A percentile compares a stretch with the other conserved stretches of the same genome.
Conservation (phyloP, 2,888 invertebrate genomes). For the Hydropsyche betteni region DNA sequence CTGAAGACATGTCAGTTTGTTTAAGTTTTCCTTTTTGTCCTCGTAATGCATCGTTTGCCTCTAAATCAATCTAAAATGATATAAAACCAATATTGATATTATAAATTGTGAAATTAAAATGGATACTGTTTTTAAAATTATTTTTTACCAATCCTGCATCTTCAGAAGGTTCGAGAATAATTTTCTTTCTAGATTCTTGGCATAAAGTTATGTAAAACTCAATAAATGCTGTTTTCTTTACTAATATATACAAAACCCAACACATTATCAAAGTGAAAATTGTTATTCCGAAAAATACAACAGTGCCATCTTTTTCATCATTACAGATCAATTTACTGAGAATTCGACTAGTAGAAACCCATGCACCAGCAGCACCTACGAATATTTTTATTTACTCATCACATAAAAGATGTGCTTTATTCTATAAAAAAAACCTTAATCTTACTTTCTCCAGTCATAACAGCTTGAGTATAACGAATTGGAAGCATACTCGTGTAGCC, state of each 20-base stretch:
- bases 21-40: conserved; percentile 80
- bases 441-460: conserved; percentile 94
- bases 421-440: conserved; percentile 20
- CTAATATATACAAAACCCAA: conserved; percentile 79
- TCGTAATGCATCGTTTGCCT: conserved; percentile 63
- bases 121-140: conserved; percentile 13
- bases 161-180: conserved; percentile 85
- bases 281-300: conserved; percentile 86
- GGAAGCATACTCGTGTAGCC: conserved; percentile 94
- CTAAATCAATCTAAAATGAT: conserved; percentile 67
- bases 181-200: conserved; percentile 77
- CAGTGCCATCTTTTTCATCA: conserved; percentile 82
- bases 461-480: conserved; percentile 89
- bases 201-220: conserved; percentile 82
- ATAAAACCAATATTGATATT: conserved; percentile 41
- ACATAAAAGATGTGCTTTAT: background rate
- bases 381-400: background rate
- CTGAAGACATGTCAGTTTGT: conserved; percentile 70
- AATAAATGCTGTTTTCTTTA: conserved; percentile 83
- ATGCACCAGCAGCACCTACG: conserved; percentile 83
- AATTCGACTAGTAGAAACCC: conserved; percentile 86
- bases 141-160: conserved; percentile 78
- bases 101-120: background rate
- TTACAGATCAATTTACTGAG: conserved; percentile 81
- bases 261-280: conserved; percentile 80